Evolutionary conservation across 2,888 invertebrate genomes (phyloP).

Genomic region (Orthosia gothica): DNA sequence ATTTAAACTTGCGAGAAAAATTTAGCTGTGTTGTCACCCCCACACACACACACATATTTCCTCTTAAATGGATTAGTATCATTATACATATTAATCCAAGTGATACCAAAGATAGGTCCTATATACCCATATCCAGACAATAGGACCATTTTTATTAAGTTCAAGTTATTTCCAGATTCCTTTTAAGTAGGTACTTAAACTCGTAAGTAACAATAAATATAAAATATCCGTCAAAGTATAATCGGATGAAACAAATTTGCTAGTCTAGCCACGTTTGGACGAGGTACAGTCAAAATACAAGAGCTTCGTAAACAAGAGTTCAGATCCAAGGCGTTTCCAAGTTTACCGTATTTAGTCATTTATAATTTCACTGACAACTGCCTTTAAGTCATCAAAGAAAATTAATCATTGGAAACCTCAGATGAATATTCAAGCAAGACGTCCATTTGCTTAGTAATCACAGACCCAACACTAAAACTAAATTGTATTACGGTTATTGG

Average conservation of each 20-base stretch:
- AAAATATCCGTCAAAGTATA: constrained; percentile 46
- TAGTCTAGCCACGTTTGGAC: constrained; percentile 57
- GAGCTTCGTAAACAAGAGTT: constrained; percentile 41
- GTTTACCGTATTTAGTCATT: constrained; percentile 27
- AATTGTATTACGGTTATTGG: constrained; percentile 32
- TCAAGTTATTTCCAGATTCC: constrained; percentile 30
- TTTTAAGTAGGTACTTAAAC: constrained; percentile 1
- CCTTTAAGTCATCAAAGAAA: constrained; percentile 47
- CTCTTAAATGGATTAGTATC: no score
- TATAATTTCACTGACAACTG: constrained; percentile 32
- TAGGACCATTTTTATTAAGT: constrained; percentile 27
- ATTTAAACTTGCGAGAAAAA: not conserved
- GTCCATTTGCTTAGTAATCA: constrained; percentile 31
- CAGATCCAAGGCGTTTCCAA: constrained; percentile 28
- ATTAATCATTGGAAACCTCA: constrained; percentile 43
- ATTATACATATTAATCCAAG: no score
- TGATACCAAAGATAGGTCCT: no score
- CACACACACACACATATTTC: no score
- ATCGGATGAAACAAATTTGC: constrained; percentile 51
- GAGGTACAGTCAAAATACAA: constrained; percentile 55
- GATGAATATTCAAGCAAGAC: constrained; percentile 55
- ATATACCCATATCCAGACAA: not conserved
- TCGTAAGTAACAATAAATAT: constrained; percentile 49
- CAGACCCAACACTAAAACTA: constrained; percentile 28
- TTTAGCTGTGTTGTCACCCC: no score